A percentile compares a stretch with the other conserved stretches of the same genome.
Evolutionary conservation across 2,113 vertebrate species (phyloP).

Genomic region (Cochlearius cochlearius): DNA sequence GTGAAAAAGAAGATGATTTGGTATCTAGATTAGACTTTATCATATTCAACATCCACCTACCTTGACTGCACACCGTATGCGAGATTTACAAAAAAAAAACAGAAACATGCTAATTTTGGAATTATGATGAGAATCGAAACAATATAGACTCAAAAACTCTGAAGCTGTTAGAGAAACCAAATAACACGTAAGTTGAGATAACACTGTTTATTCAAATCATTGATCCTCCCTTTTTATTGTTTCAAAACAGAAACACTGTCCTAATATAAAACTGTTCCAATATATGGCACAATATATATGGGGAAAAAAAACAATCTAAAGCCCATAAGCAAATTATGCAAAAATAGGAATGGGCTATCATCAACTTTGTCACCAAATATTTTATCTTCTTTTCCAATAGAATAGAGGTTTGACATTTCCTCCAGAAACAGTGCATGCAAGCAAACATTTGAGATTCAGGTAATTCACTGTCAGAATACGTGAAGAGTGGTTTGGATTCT

Average conservation of each 20-base stretch:
- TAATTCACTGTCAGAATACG: background rate
- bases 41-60: background rate
- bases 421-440: background rate
- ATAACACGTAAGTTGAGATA: background rate
- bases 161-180: background rate
- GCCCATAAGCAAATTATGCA: background rate
- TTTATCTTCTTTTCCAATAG: background rate
- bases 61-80: background rate
- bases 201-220: background rate
- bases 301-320: background rate
- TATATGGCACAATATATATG: background rate
- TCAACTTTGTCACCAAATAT: background rate
- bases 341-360: background rate
- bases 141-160: background rate
- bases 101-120: background rate
- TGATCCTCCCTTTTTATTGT: background rate
- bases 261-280: background rate
- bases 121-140: background rate
- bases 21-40: background rate
- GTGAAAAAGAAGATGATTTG: constrained; percentile 40
- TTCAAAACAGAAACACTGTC: background rate
- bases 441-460: background rate
- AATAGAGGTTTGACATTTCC: background rate
- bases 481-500: background rate
- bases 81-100: background rate